These are phyloP conservation scores for Mesoclemmys tuberculata DNA, from an alignment of 2,113 vertebrate species.

Conservation along the genomic window DNA sequence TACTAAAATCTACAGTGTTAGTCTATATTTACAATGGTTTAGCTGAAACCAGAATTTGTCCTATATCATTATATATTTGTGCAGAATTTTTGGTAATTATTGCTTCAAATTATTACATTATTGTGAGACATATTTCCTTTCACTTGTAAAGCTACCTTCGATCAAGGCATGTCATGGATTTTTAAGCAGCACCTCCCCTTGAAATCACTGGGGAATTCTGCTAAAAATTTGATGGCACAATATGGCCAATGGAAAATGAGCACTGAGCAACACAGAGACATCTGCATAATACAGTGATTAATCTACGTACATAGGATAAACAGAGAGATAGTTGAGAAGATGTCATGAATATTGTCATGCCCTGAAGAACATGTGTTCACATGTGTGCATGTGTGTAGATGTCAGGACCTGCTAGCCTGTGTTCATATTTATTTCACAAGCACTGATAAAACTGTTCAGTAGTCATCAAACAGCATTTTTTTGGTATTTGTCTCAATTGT, in stretches of 20 bases:
- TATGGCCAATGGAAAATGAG: neutral
- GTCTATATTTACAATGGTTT: neutral
- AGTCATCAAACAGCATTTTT: neutral
- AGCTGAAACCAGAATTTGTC: conserved; percentile 37
- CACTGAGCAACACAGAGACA: neutral
- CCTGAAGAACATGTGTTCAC: neutral
- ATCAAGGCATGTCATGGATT: conserved; percentile 20
- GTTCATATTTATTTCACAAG: neutral
- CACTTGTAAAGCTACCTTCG: conserved; percentile 1
- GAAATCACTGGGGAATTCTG: conserved; percentile 13
- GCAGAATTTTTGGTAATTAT: neutral
- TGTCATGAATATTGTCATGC: neutral
- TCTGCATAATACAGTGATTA: neutral
- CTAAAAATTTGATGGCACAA: neutral
- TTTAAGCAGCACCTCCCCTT: conserved; percentile 42
- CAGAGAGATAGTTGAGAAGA: neutral
- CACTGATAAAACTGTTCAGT: neutral
- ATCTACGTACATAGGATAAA: neutral
- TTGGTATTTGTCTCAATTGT: neutral
- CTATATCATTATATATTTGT: neutral
- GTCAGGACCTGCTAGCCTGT: neutral
- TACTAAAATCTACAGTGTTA: neutral
- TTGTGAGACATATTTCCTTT: conserved; percentile 15
- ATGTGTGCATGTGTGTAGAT: neutral
- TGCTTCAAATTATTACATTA: neutral